Evolutionary conservation across 2,797 vertebrate species (phyloP), one percentile per base, ranked within the genome.

Genomic region (Allobates femoralis): DNA sequence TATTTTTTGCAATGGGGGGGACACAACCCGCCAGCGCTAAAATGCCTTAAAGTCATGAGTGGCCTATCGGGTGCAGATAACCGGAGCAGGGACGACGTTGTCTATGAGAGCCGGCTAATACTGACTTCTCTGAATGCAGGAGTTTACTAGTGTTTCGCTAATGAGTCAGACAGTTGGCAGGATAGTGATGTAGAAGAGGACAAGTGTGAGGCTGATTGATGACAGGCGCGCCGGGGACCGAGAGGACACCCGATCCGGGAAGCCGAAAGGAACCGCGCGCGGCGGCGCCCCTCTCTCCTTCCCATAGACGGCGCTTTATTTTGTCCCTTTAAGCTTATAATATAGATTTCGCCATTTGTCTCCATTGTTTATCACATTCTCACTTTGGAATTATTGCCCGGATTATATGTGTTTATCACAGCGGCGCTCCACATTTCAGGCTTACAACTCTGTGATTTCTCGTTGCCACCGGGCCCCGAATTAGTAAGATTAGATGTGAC

Each of bases 101-200:
- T 84, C 76, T 87, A 28, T 62, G 66, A 80, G 69, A 77, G 76
- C 69, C 41, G 86, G 76, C 86, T 88, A 77, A 64, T 88, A 88
- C 85, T 88, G 86, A 88, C 86, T 88, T 56, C 77, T 81, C 75
- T 58, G 69, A 67, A 69, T 88, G 83, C 78, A 75, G 62, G 77
- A 83, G 82, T 88, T 84, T 88, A 75, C 86, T 88, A 88, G 86
- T 85, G 86, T 88, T 88, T 85, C 86, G 85, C 86, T 88, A 85
- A 88, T 88, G 86, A 88, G 86, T 88, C 86, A 88, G 86, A 88
- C 86, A 85, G 77, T 88, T 88, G 86, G 86, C 86, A 88, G 86
- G 86, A 85, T 46, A 88, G 86, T 81, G 82, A 74, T 85, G 83
- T 76, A 81, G 85, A 80, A 80, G 86, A 87, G 86, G 84, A 84